These are phyloP conservation scores for Dyspetes luteomarginatus DNA, from an alignment of 2,888 invertebrate genomes.

Conservation along the genomic window DNA sequence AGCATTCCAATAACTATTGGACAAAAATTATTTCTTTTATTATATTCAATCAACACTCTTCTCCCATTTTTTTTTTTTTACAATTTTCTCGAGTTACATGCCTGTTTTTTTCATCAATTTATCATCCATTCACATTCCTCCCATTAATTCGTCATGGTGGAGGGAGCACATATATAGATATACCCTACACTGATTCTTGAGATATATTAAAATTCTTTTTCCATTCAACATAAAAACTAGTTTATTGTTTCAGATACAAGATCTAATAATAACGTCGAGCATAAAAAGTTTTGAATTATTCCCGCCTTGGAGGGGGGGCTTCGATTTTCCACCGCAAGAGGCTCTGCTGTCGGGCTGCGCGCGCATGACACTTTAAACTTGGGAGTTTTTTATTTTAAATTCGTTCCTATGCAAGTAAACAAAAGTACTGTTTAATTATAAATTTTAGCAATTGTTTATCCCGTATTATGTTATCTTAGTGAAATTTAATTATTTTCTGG, in stretches of 20 bases:
- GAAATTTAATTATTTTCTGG: neutral
- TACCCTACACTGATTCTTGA: too few species aligned
- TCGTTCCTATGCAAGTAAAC: neutral
- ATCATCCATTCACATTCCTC: slow-evolving; percentile 40
- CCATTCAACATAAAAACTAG: too few species aligned
- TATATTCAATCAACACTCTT: too few species aligned
- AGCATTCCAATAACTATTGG: too few species aligned
- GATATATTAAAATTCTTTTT: too few species aligned
- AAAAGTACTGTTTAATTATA: neutral
- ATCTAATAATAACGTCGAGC: too few species aligned
- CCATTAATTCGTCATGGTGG: slow-evolving; percentile 27
- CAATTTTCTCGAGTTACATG: neutral
- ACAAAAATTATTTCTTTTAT: too few species aligned
- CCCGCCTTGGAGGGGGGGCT: slow-evolving; percentile 10
- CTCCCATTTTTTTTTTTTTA: too few species aligned
- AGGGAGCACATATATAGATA: too few species aligned
- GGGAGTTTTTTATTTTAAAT: slow-evolving; percentile 1
- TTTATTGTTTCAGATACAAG: too few species aligned
- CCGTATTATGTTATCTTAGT: neutral
- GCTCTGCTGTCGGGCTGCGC: neutral
- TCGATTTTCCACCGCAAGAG: neutral
- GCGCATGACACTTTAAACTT: slow-evolving; percentile 18
- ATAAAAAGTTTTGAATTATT: slow-evolving; percentile 25
- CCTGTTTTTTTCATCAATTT: slow-evolving; percentile 41
- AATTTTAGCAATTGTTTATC: neutral